These are phyloP conservation scores for Bibio marci DNA, from an alignment of 2,888 invertebrate genomes.

Conservation along the genomic window DNA sequence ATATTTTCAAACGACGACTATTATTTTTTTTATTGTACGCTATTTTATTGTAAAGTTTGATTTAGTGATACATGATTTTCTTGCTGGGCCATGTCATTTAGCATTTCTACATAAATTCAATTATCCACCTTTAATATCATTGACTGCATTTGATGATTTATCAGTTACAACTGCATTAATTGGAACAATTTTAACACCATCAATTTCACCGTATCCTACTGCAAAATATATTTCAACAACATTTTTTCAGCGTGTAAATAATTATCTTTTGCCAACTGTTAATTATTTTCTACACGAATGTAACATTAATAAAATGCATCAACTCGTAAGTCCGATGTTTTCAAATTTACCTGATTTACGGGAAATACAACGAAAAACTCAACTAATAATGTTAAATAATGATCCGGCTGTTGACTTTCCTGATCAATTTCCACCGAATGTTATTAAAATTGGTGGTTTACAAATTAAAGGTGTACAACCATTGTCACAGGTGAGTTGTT, in stretches of 20 bases:
- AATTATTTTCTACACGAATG: no score
- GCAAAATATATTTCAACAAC: no score
- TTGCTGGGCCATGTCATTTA: conserved; percentile 17
- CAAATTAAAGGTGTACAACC: conserved; percentile 10
- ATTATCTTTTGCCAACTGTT: background rate
- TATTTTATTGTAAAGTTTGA: conserved; percentile 16
- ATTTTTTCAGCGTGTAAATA: no score
- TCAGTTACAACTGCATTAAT: conserved; percentile 12
- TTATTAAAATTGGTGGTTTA: conserved; percentile 10
- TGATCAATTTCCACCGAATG: conserved; percentile 13
- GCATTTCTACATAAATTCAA: conserved; percentile 19
- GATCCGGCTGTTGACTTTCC: conserved; percentile 20
- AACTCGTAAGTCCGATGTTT: background rate
- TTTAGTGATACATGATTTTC: conserved; percentile 20
- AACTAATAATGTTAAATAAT: conserved; percentile 21
- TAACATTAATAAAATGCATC: no score
- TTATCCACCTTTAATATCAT: conserved; percentile 19
- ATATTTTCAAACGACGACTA: no score
- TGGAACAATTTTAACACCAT: conserved; percentile 8
- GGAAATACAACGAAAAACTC: conserved; percentile 12
- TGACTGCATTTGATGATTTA: conserved; percentile 15
- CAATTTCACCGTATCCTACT: no score
- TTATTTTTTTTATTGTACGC: no score
- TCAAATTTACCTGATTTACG: conserved; percentile 10
- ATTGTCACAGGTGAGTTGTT: conserved; percentile 8